Evolutionary conservation across 2,888 invertebrate species (phyloP).

Genomic region (Rapana venosa): DNA sequence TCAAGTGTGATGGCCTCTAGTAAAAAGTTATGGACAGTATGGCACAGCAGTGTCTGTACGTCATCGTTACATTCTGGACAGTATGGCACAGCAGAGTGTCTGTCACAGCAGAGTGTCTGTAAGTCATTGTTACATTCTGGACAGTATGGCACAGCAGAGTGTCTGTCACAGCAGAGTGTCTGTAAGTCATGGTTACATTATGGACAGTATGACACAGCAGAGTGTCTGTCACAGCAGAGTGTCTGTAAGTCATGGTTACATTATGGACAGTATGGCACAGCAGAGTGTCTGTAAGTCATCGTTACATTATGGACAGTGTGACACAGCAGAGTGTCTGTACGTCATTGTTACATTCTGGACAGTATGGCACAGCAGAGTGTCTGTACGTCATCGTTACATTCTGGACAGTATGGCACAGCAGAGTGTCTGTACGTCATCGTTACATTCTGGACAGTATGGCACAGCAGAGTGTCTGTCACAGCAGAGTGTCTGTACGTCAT

Average conservation of each 20-base stretch:
- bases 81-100: constrained; percentile 94
- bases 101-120: constrained; percentile 92
- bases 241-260: constrained; percentile 84
- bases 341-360: no score
- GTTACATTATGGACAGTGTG: no score
- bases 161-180: constrained; percentile 96
- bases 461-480: constrained; percentile 95
- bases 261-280: no score
- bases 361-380: constrained; percentile 90
- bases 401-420: constrained; percentile 90
- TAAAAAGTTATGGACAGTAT: no score
- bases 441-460: no score
- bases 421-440: constrained; percentile 87
- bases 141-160: constrained; percentile 93
- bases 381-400: no score
- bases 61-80: no score
- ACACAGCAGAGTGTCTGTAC: constrained; percentile 89
- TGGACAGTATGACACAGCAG: constrained; percentile 93
- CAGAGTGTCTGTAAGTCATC: constrained; percentile 86
- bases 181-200: no score
- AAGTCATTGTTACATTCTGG: no score
- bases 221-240: constrained; percentile 94
- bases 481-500: constrained; percentile 88
- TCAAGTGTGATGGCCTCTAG: no score
- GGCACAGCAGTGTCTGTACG: no score